Conservation (phyloP, 2,113 vertebrate genomes). For the Carettochelys insculpta region DNA sequence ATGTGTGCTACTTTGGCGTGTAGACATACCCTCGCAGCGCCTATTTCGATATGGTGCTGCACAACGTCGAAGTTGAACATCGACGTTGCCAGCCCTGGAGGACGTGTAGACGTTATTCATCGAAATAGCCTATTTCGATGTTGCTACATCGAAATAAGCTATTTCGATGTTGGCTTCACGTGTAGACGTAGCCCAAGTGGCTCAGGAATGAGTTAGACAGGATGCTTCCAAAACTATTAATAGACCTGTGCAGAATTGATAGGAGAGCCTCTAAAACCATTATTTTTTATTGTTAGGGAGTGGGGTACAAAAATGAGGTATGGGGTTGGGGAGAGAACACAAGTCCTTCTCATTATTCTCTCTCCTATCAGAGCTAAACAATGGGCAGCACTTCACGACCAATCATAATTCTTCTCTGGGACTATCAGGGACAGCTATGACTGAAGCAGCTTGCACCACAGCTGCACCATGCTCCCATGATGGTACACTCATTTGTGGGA, state of each 20-base stretch:
- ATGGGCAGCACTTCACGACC: not conserved
- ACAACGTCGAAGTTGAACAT: too few species aligned
- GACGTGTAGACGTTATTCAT: too few species aligned
- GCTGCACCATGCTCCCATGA: not conserved
- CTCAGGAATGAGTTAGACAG: not conserved
- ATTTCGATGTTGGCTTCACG: too few species aligned
- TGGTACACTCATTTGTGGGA: not conserved
- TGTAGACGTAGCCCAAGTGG: too few species aligned
- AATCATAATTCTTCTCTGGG: not conserved
- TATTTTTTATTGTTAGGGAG: not conserved
- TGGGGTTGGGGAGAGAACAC: not conserved
- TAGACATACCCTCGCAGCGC: too few species aligned
- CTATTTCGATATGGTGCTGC: too few species aligned
- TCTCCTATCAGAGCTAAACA: not conserved
- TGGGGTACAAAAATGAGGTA: not conserved
- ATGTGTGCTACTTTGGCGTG: too few species aligned
- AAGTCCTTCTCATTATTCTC: rapidly evolving
- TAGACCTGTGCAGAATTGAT: not conserved
- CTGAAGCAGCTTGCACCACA: not conserved
- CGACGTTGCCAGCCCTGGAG: too few species aligned
- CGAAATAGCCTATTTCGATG: too few species aligned
- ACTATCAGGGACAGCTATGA: not conserved
- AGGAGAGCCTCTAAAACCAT: not conserved
- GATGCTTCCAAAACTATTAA: not conserved
- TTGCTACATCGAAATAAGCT: too few species aligned